phyloP scores from a whole-genome alignment of 2,888 invertebrate genomes.

The Drosophila testacea region DNA sequence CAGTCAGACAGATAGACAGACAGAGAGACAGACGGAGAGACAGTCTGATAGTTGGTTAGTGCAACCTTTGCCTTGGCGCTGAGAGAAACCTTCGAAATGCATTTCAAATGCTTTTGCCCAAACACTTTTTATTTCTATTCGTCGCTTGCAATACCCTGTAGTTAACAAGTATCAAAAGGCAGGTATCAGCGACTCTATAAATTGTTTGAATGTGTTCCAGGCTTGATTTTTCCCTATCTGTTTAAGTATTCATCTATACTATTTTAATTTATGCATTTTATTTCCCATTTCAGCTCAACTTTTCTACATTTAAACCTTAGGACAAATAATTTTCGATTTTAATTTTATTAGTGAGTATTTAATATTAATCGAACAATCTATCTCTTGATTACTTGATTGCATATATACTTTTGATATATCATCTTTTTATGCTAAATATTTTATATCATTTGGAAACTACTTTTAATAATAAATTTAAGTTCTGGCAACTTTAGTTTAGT shows the following conservation, averaged over 20 bases:
- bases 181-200: neutral
- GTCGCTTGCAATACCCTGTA: conserved; percentile 15
- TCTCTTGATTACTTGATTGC: too few relatives aligned
- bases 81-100: conserved; percentile 50
- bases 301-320: too few relatives aligned
- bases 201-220: neutral
- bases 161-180: neutral
- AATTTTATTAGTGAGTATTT: too few relatives aligned
- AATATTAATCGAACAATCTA: too few relatives aligned
- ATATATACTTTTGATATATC: neutral
- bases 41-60: neutral
- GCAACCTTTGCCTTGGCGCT: conserved; percentile 23
- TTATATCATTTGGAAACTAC: neutral
- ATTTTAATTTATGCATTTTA: too few relatives aligned
- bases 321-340: too few relatives aligned
- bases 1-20: conserved; percentile 18
- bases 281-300: too few relatives aligned
- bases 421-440: neutral
- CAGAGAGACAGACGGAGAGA: conserved; percentile 1
- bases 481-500: too few relatives aligned
- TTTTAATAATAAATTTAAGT: too few relatives aligned
- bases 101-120: conserved; percentile 62
- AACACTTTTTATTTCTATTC: conserved; percentile 70
- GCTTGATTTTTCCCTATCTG: too few relatives aligned
- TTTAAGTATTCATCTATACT: too few relatives aligned